These are phyloP conservation scores for Xiphophorus maculatus DNA, from an alignment of 2,113 vertebrate genomes.

Conservation along the genomic window DNA sequence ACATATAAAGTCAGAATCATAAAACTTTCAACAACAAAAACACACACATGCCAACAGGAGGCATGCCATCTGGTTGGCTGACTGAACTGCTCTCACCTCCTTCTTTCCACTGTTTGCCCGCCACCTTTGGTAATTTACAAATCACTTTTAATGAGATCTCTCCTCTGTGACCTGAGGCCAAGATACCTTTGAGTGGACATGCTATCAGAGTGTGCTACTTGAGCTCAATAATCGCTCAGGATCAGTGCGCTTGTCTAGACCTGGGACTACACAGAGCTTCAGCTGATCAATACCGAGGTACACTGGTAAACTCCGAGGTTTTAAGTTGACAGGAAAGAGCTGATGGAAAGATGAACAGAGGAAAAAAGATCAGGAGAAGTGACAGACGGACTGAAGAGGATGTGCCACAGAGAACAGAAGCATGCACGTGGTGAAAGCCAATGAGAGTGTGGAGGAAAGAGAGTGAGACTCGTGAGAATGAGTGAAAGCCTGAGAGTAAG, in stretches of 20 bases:
- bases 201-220: constrained; percentile 6
- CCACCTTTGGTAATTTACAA: constrained; percentile 52
- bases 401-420: constrained; percentile 18
- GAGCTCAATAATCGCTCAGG: constrained; percentile 25
- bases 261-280: constrained; percentile 22
- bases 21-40: constrained; percentile 51
- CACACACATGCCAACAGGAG: constrained; percentile 25
- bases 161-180: constrained; percentile 24
- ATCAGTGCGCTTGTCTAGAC: constrained; percentile 28
- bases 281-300: constrained; percentile 41
- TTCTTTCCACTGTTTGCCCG: constrained; percentile 4
- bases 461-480: constrained; percentile 21
- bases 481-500: constrained; percentile 18
- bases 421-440: constrained; percentile 12
- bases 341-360: neutral
- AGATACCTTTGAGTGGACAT: constrained; percentile 22
- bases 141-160: constrained; percentile 60
- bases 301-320: constrained; percentile 2
- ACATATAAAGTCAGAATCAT: constrained; percentile 28
- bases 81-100: constrained; percentile 44
- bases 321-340: constrained; percentile 24
- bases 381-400: constrained; percentile 11
- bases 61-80: constrained; percentile 32
- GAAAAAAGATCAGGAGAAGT: constrained; percentile 2
- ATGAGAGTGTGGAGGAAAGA: constrained; percentile 8